Conservation (phyloP, 2,113 vertebrate genomes). For the Urocolius indicus region DNA sequence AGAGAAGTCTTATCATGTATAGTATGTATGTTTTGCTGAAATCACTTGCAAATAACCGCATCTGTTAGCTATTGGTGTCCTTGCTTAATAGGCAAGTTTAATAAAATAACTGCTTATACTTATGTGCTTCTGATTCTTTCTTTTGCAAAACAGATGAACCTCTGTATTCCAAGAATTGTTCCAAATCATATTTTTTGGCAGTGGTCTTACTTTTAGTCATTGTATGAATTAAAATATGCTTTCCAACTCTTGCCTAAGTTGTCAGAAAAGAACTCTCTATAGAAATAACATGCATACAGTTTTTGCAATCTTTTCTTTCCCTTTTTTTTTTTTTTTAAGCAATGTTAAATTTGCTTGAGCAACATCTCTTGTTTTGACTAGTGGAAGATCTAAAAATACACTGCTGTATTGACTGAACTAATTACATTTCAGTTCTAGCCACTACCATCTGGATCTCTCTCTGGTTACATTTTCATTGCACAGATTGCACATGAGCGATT, state of each 20-base stretch:
- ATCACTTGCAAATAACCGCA: slow-evolving; percentile 71
- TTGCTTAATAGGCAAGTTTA: slow-evolving; percentile 76
- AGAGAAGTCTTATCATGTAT: neutral
- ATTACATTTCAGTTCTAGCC: slow-evolving; percentile 56
- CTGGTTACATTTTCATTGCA: slow-evolving; percentile 40
- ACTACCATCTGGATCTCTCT: slow-evolving; percentile 44
- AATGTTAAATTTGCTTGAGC: slow-evolving; percentile 63
- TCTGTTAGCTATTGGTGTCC: slow-evolving; percentile 79
- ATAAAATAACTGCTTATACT: slow-evolving; percentile 79
- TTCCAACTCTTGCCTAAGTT: slow-evolving; percentile 67
- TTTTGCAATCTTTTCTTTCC: slow-evolving; percentile 35
- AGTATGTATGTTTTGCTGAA: slow-evolving; percentile 57
- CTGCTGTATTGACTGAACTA: slow-evolving; percentile 42
- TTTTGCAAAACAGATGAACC: slow-evolving; percentile 80
- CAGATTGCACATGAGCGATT: slow-evolving; percentile 38
- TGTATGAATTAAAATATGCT: slow-evolving; percentile 75
- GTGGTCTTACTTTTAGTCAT: slow-evolving; percentile 68
- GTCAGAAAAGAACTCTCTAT: slow-evolving; percentile 60
- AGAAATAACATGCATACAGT: slow-evolving; percentile 55
- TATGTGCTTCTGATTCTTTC: slow-evolving; percentile 74
- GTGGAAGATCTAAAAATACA: slow-evolving; percentile 55
- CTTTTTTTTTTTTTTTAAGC: neutral
- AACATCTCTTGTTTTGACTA: slow-evolving; percentile 66
- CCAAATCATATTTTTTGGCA: slow-evolving; percentile 79
- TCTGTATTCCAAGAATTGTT: slow-evolving; percentile 71